Conservation (phyloP, 2,797 vertebrate species). For the Hybognathus amarus region DNA sequence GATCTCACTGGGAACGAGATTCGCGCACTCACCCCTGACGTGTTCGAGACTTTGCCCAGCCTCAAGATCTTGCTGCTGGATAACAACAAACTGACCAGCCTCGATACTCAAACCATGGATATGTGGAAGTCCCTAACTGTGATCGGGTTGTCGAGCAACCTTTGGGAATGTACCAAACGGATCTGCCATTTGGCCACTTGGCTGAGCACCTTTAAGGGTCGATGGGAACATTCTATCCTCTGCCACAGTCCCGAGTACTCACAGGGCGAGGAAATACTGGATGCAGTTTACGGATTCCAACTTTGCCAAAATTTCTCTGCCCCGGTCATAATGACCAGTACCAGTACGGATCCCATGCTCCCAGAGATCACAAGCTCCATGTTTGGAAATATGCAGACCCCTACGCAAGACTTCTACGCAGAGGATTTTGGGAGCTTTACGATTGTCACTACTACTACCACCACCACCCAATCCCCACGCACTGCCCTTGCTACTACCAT, state of each 20-base stretch:
- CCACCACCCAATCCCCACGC: constrained; percentile 71
- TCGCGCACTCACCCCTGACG: constrained; percentile 87
- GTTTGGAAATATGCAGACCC: constrained; percentile 92
- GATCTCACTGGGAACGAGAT: constrained; percentile 97
- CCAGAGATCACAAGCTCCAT: constrained; percentile 87
- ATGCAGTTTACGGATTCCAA: constrained; percentile 97
- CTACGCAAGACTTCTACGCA: constrained; percentile 90
- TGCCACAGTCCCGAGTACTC: constrained; percentile 96
- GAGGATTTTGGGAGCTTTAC: constrained; percentile 97
- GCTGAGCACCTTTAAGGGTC: constrained; percentile 94
- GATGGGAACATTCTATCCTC: constrained; percentile 97
- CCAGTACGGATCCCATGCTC: constrained; percentile 76
- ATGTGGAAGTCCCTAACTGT: constrained; percentile 90
- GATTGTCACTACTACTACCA: constrained; percentile 75
- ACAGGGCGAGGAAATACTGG: constrained; percentile 98
- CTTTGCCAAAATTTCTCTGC: constrained; percentile 97
- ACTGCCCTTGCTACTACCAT: constrained; percentile 74
- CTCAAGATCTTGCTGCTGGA: constrained; percentile 95
- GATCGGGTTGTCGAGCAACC: constrained; percentile 93
- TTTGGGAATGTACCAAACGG: constrained; percentile 97
- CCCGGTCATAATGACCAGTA: constrained; percentile 84
- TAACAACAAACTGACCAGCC: constrained; percentile 95
- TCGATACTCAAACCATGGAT: constrained; percentile 89
- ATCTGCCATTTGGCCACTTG: constrained; percentile 95
- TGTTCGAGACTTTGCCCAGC: constrained; percentile 97